A percentile compares a stretch with the other conserved stretches of the same genome.
Conservation (phyloP, 1,140 invertebrate species). For the Lasioglossum albipes region DNA sequence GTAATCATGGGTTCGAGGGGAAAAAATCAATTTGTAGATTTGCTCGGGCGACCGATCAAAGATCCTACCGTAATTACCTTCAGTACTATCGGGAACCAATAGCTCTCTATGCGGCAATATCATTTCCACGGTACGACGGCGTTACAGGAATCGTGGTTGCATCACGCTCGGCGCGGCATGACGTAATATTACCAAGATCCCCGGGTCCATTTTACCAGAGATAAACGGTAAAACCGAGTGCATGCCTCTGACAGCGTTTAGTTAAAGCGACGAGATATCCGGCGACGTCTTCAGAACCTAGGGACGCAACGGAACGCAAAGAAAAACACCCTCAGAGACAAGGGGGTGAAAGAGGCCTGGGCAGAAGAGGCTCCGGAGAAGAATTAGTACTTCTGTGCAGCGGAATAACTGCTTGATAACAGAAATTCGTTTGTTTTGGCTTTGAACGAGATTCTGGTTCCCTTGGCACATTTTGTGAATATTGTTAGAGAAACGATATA, state of each 20-base stretch:
- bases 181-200: conserved; percentile 4
- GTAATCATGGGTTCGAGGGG: conserved; percentile 4
- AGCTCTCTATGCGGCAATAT: conserved; percentile 22
- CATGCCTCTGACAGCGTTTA: conserved; percentile 30
- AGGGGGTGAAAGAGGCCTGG: not conserved
- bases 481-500: not conserved
- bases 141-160: not conserved
- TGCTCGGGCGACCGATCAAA: conserved; percentile 30
- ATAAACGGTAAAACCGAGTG: conserved; percentile 9
- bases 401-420: not conserved
- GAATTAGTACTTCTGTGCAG: not conserved
- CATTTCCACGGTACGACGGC: conserved; percentile 12
- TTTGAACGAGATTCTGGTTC: not conserved
- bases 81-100: conserved; percentile 42
- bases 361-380: not conserved
- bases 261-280: conserved; percentile 6
- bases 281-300: not conserved
- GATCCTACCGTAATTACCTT: conserved; percentile 40
- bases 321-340: not conserved
- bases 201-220: conserved; percentile 6
- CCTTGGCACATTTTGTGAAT: not conserved
- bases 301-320: not conserved
- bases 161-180: not conserved
- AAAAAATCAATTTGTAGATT: conserved; percentile 51
- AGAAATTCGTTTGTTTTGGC: not conserved